Evolutionary conservation across 2,113 vertebrate species (phyloP).

Genomic region (Sclerurus mexicanus): DNA sequence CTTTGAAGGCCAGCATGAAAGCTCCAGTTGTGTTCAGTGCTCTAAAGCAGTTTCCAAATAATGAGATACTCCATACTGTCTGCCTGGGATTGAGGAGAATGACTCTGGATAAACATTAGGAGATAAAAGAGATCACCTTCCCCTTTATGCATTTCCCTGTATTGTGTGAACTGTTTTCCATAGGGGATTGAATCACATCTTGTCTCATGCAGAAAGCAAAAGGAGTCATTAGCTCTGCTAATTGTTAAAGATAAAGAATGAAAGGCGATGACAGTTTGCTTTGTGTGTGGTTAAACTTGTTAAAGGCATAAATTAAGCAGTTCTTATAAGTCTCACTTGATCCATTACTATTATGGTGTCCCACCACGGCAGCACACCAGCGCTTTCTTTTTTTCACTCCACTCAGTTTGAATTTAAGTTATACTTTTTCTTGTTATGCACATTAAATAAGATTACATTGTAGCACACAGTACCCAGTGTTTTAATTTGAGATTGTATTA

Average conservation of each 20-base stretch:
- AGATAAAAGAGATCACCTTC: constrained; percentile 15
- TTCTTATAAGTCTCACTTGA: background rate
- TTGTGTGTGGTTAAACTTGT: constrained; percentile 6
- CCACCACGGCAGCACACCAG: background rate
- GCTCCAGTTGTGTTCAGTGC: background rate
- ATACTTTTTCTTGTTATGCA: background rate
- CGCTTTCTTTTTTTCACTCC: background rate
- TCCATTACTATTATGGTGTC: background rate
- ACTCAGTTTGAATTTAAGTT: background rate
- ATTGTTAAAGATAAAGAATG: constrained; percentile 19
- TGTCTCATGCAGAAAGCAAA: background rate
- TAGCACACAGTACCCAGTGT: background rate
- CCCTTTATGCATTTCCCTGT: constrained; percentile 13
- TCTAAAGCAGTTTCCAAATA: constrained; percentile 5
- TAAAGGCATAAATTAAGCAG: background rate
- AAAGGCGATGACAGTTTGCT: background rate
- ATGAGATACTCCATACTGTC: background rate
- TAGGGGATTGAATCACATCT: background rate
- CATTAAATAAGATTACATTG: background rate
- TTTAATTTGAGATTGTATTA: background rate
- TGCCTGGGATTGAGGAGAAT: background rate
- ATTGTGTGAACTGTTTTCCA: constrained; percentile 15
- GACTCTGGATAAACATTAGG: constrained; percentile 1
- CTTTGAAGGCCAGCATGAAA: constrained; percentile 44
- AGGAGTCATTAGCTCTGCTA: constrained; percentile 38